Evolutionary conservation across 1,140 invertebrate species (phyloP), one percentile per base, ranked within the genome.

Genomic region (Drosophila baimaii): DNA sequence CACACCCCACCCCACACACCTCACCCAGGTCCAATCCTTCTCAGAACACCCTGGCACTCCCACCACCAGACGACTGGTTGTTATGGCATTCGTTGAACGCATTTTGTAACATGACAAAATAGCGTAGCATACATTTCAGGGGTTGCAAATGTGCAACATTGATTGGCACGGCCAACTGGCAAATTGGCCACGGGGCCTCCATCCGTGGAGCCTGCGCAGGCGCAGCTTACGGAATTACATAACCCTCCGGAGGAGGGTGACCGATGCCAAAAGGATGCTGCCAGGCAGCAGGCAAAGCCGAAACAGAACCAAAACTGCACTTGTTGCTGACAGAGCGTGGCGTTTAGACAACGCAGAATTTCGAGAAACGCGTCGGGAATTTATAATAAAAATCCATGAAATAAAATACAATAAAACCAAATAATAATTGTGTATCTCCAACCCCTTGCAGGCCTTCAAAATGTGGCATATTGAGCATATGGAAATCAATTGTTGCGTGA

Each of bases 121-220:
- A 89, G 44, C 61, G 62, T 89, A 88, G 84, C 84, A 89, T 89
- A 89, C 85, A 75, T 89, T 85, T 89, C 77, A 89, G 85, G 84
- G 84, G 84, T 89, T 89, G 84, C 80, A 86, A 81, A 71, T 75
- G 74, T 88, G 82, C 82, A 82, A 31, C 72, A 80, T 49, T 77
- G 78, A 85, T 85, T 85, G 81, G 81, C 81, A 85, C 78, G 56
- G 39, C 61, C 25, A 51, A 51, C 47, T 68, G 58, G 79, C 77
- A 66, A 52, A 80, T 88, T 89, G 56, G 63, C 69, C 49, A 86
- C 57, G 43, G 83, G 79, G 73, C 47, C 56, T 54, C 44, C 73
- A 13, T 13, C 4, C 19, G 52, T 17, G 61, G 46, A 47, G 65
- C 75, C 72, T 75, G 82, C 84, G 84, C 84, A 84, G 72, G 84